Evolutionary conservation across 2,888 invertebrate species (phyloP), one percentile per base, ranked within the genome.

Genomic region (Rotaria socialis): DNA sequence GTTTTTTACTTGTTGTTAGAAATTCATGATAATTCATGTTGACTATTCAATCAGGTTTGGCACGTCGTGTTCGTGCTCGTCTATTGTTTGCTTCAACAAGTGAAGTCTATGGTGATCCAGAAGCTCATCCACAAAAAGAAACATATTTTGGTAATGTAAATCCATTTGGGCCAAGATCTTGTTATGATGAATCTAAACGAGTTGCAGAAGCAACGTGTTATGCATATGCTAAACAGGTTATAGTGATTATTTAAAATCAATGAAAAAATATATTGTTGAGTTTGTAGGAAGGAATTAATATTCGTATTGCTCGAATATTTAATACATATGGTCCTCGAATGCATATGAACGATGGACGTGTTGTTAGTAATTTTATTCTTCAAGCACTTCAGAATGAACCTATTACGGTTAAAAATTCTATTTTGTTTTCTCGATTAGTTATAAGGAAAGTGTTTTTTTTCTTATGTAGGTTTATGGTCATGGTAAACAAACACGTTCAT

Each of bases 71-170:
- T 74, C 94, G 95, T 89, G 97, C 97, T 14, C 94, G 94, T 90
- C 94, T 98, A 86, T 92, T 98, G 87, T 95, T 99, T 90, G 99
- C 99, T 16, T 98, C 97, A 89, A 99, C 98, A 2, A 98, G 97
- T 0, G 99, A 99, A 92, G 96, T 99, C 0, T 99, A 99, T 91
- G 99, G 88, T 90, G 98, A 99, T 92, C 99, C 99, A 0, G 95
- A 96, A 91, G 95, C 96, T n/a, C 99, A 99, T 92, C 99, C 99
- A 0, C 99, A 99, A 91, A 94, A 95, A 0, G 99, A 99, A 92
- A 94, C 95, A 0, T 98, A 98, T 90, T 98, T 98, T 97, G 99
- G 99, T 0, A 95, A 98, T 91, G 99, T 99, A 0, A 99, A 99
- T 93, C 97, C 98, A 14, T 97, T 99, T 89, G 92, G 92, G 16